Evolutionary conservation across 2,113 vertebrate species (phyloP), one percentile per base, ranked within the genome.

Genomic region (Balaeniceps rex): DNA sequence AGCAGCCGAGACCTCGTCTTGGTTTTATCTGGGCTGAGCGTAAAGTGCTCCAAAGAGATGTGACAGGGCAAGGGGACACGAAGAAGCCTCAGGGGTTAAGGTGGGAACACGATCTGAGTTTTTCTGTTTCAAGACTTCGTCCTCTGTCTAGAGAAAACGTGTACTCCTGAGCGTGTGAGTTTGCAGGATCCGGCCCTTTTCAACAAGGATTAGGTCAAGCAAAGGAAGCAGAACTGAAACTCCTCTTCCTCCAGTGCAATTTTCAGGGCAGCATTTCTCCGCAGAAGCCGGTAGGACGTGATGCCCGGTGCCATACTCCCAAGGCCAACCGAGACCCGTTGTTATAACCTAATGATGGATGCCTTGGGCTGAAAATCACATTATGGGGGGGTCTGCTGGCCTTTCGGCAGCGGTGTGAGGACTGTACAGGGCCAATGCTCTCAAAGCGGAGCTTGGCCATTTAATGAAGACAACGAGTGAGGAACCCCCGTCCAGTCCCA

Each of bases 381-480:
- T 26, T 28, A 3, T 8, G 3, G 12, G 5, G 31, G 13, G 63
- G 9, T 33, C 51, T 74, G 34, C 55, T 34, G 65, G 23, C 14
- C 38, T 11, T 11, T 16, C 9, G 1, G 52, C 0, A 0, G 6
- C 0, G 5, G 14, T 5, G 19, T 3, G 3, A 22, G 58, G 51
- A 13, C 33, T 28, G 38, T 2, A 40, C 52, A 28, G 68, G 25
- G 46, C 34, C 21, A 10, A 47, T 5, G 28, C 36, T 51, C 21
- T 31, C 22, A 8, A 29, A 14, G 33, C 0, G 10, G n/a, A 57
- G 26, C 42, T 51, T 19, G 26, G 26, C 3, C 26, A 11, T 51
- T 60, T 44, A 33, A 52, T 2, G 22, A 14, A 33, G n/a, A 33
- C 0, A 6, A 33, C 3, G 5, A 66, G 36, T 0, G 3, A 74